A percentile compares a stretch with the other conserved stretches of the same genome.
These are phyloP conservation scores for Crepidodera aurea DNA, from an alignment of 2,888 invertebrate species.

Conservation along the genomic window DNA sequence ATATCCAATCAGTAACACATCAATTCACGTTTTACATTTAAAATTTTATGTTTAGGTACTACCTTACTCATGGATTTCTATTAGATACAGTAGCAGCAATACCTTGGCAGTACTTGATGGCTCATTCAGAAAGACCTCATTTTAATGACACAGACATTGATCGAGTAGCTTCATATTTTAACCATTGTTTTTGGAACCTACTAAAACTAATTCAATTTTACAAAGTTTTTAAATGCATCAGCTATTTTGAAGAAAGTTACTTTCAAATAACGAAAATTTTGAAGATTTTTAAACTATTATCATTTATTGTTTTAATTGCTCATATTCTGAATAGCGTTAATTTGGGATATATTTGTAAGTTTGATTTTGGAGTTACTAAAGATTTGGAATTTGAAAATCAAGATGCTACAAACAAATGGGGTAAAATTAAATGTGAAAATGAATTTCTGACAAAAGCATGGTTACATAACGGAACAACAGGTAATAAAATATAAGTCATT, in stretches of 20 bases:
- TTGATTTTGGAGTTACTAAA: not conserved
- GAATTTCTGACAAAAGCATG: constrained; percentile 14
- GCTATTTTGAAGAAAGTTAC: constrained; percentile 22
- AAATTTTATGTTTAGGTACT: constrained; percentile 38
- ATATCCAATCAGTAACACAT: no score
- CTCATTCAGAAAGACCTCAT: not conserved
- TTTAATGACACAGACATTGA: not conserved
- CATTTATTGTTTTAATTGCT: constrained; percentile 14
- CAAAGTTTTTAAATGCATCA: constrained; percentile 29
- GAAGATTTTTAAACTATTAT: constrained; percentile 18
- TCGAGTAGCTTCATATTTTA: constrained; percentile 13
- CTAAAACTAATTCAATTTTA: constrained; percentile 30
- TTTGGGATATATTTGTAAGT: constrained; percentile 14
- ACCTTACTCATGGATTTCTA: constrained; percentile 33
- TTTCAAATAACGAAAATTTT: constrained; percentile 12
- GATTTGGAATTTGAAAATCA: not conserved
- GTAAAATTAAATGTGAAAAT: constrained; percentile 10
- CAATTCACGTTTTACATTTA: no score
- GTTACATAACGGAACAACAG: no score
- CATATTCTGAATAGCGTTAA: constrained; percentile 26
- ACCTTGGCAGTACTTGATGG: constrained; percentile 26
- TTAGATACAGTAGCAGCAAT: constrained; percentile 32
- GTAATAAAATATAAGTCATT: no score
- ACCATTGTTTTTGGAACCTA: constrained; percentile 27
- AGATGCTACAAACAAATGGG: not conserved